Base-by-base conservation (phyloP, 2,797 vertebrate genomes). In the Helicolenus hilgendorfi region DNA sequence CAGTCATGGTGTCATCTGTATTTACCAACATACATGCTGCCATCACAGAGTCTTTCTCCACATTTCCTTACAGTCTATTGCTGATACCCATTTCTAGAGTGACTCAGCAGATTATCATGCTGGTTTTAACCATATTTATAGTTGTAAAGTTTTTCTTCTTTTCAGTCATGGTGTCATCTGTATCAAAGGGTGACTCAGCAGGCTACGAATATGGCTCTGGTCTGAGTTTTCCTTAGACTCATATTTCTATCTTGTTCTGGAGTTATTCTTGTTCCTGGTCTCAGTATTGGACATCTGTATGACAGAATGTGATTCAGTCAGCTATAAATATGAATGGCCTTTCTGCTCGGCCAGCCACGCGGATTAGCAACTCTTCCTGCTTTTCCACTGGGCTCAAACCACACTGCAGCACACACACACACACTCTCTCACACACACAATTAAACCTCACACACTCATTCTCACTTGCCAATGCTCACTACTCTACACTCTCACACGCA, bases 301-400 rank as follows among this genome's bases (percentile, higher is more conserved):
- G 95, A 92, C 96, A 97, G 97, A 94, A 94, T 93, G 91, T 97
- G 97, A 98, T 98, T 98, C 96, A 97, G 97, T 98, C 96, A 72
- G 95, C 97, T 98, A 98, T 98, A 98, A 98, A 98, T 98, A 98
- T 97, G 97, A 97, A 98, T 98, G 98, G 97, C 98, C 98, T 98
- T 98, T 98, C 97, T 97, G 94, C 97, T 96, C 88, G 96, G 97
- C 96, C 97, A 78, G 95, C 97, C 96, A 94, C 84, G 41, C 87
- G 97, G 97, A 98, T 98, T 98, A 98, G 96, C 97, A 97, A 97
- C 94, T 97, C 97, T 94, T 97, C 89, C 96, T 96, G 88, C 96
- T 93, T 96, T 95, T 95, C 97, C 97, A 94, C 92, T 87, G 85
- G 80, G 77, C 82, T 93, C 90, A 85, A 85, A 86, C 82, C 78